Base-by-base conservation (phyloP, 2,888 invertebrate species). In the Pedicia rivosa region DNA sequence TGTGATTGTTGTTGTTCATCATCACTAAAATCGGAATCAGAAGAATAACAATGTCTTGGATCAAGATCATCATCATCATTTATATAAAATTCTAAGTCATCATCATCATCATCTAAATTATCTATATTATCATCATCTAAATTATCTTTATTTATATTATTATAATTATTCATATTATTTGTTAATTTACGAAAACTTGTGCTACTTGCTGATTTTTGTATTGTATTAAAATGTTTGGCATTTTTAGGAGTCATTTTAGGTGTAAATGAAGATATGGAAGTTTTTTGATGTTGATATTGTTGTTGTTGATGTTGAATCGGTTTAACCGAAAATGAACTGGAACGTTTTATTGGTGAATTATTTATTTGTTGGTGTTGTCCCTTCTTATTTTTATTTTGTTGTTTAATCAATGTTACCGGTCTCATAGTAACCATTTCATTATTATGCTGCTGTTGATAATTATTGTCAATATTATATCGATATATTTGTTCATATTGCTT, bases 321-420 rank as follows among this genome's bases (percentile, higher is more conserved):
- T 63, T 47, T 59, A 59, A 47, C 64, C 57, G 50, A 73, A 50
- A 78, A 78, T 8, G 78, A 78, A 49, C 74, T 77, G 4, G 78
- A 78, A 14, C 78, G 65, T 48, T 70, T 67, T 40, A 78, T 71
- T n/a, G 70, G 61, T 24, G 61, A 24, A 10, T 9, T 36, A 4
- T 13, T 3, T 8, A 20, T 17, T 36, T 9, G 14, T 9, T 24
- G 33, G 12, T 32, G 29, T 35, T 40, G 19, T 20, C 19, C 20
- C 13, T 20, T 32, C 17, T 32, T 32, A 20, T 20, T 32, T 20
- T 20, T 22, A 17, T 17, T 32, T 8, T 5, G 20, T 32, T 20
- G 22, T 12, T 20, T 32, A 20, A 32, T 20, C 20, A 13, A 20
- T 13, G 17, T 20, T 5, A 13, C 13, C 20, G 32, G 32, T 32